Percentiles rank a stretch among this genome's conserved stretches.
Conservation (phyloP, 2,797 vertebrate genomes). For the Melanogrammus aeglefinus region DNA sequence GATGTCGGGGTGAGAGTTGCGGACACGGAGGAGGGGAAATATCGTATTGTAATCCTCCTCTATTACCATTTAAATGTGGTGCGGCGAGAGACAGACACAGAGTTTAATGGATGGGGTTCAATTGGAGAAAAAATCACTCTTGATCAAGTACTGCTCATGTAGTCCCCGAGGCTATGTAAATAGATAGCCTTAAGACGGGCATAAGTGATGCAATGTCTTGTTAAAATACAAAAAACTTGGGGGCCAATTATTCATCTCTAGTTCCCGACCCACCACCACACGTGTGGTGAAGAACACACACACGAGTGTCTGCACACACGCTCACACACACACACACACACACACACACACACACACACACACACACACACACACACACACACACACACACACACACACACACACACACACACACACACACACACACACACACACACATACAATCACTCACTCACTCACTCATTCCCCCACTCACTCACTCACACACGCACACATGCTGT, state of each 20-base stretch:
- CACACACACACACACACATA: no score
- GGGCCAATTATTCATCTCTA: constrained; percentile 21
- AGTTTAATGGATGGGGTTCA: constrained; percentile 64
- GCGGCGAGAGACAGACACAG: constrained; percentile 28
- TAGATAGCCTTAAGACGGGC: constrained; percentile 44
- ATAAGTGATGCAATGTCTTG: constrained; percentile 18
- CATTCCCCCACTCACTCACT: no score
- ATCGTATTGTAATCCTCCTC: constrained; percentile 51
- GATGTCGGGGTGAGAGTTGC: constrained; percentile 9
- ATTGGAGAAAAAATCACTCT: constrained; percentile 57
- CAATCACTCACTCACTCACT: no score
- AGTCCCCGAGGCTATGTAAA: constrained; percentile 41
- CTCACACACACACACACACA: no score
- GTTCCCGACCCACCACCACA: background rate
- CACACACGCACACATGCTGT: no score
- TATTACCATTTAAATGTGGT: constrained; percentile 74
- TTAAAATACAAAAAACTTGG: constrained; percentile 10
- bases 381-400: background rate
- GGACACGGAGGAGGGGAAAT: constrained; percentile 37
- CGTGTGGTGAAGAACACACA: background rate
- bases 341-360: no score
- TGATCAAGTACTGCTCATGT: constrained; percentile 46
- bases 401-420: background rate
- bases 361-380: no score
- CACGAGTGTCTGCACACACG: background rate